A percentile compares a stretch with the other conserved stretches of the same genome.
phyloP scores from a whole-genome alignment of 2,113 vertebrate species.

The Macrotis lagotis region DNA sequence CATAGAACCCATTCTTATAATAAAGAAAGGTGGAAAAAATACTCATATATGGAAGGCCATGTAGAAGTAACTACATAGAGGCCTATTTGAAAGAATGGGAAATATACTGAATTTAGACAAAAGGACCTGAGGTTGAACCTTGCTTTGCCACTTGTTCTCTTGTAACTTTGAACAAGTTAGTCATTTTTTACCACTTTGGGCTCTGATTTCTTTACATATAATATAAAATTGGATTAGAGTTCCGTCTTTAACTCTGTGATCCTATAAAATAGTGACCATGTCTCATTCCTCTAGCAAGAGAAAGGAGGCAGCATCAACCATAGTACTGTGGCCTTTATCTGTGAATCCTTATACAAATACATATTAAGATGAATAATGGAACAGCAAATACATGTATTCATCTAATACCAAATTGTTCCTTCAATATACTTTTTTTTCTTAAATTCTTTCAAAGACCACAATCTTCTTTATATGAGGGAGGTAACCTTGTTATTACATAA shows the following conservation, averaged over 20 bases:
- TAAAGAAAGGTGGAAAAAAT: too few relatives aligned
- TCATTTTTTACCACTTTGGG: background rate
- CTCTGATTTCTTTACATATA: background rate
- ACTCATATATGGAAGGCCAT: background rate
- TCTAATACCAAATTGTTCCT: background rate
- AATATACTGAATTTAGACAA: background rate
- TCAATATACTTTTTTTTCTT: background rate
- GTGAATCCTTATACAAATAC: background rate
- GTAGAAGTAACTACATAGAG: background rate
- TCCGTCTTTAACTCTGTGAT: background rate
- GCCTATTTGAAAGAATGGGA: background rate
- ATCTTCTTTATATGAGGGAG: background rate
- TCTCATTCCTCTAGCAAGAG: background rate
- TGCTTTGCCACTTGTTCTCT: background rate
- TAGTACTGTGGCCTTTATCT: background rate
- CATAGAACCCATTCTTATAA: too few relatives aligned
- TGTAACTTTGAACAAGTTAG: background rate
- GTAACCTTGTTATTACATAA: slow-evolving; percentile 2
- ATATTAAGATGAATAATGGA: background rate
- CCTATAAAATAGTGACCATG: background rate
- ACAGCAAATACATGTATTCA: background rate
- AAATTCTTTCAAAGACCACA: background rate
- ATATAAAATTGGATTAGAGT: background rate
- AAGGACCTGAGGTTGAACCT: background rate
- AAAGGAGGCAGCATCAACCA: background rate